These are phyloP conservation scores for Trichosurus vulpecula DNA, from an alignment of 2,797 vertebrate genomes.

Conservation along the genomic window DNA sequence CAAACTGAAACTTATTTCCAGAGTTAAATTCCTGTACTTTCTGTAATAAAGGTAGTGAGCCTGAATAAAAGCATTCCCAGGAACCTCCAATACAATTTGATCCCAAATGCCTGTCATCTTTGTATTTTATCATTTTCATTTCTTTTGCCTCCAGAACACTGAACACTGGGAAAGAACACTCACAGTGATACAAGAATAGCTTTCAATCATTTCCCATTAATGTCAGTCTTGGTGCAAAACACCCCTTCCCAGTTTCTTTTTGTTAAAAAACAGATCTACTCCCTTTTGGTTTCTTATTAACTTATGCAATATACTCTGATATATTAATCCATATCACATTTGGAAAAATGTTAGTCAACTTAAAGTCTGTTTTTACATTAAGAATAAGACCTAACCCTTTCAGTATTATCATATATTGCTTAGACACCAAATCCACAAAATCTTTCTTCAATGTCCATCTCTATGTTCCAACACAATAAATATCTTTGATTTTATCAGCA, in stretches of 20 bases:
- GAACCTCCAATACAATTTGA: not conserved
- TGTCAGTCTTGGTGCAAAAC: conserved; percentile 22
- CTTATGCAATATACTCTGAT: not conserved
- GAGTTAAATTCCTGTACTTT: conserved; percentile 46
- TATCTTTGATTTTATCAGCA: not conserved
- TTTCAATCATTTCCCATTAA: not conserved
- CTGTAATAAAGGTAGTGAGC: not conserved
- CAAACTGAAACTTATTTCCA: conserved; percentile 45
- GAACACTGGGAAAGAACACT: not conserved
- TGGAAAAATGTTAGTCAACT: conserved; percentile 1
- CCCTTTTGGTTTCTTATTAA: not conserved
- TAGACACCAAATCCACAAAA: not conserved
- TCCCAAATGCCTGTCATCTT: not conserved
- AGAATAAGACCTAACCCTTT: not conserved
- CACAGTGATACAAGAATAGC: not conserved
- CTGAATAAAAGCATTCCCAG: conserved; percentile 2
- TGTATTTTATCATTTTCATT: not conserved
- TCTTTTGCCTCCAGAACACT: not conserved
- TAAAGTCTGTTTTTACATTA: not conserved
- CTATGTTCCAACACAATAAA: not conserved
- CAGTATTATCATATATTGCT: not conserved
- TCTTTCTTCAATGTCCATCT: not conserved
- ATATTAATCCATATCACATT: conserved; percentile 10
- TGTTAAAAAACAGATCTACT: conserved; percentile 6
- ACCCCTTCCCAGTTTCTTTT: conserved; percentile 27